A percentile compares a stretch with the other conserved stretches of the same genome.
Conservation (phyloP, 2,888 invertebrate genomes). For the Fissipunctia ypsillon region DNA sequence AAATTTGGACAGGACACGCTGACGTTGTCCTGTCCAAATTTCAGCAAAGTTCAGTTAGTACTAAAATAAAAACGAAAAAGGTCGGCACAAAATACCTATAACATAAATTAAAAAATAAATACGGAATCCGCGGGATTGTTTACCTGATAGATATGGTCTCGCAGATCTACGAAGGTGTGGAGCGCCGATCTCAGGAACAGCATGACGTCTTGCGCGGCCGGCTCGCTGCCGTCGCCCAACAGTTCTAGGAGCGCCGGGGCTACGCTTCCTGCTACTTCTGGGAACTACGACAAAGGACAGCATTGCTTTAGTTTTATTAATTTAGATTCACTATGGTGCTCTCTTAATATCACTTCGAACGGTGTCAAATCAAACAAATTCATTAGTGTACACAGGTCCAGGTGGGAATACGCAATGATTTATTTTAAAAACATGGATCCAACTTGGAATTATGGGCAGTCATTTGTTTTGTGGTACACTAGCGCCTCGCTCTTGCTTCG, state of each 20-base stretch:
- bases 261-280: constrained; percentile 97
- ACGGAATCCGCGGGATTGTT: neutral
- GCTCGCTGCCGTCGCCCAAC: constrained; percentile 96
- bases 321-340: neutral
- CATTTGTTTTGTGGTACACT: too few species aligned
- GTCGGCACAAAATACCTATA: too few species aligned
- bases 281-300: constrained; percentile 91
- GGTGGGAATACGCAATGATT: too few species aligned
- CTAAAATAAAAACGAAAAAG: too few species aligned
- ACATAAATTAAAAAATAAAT: too few species aligned
- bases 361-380: neutral
- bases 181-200: constrained; percentile 99
- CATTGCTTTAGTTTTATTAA: neutral
- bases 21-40: too few species aligned
- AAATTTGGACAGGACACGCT: too few species aligned
- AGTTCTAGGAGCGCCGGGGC: constrained; percentile 99
- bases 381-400: too few species aligned
- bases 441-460: too few species aligned
- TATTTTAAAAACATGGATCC: too few species aligned
- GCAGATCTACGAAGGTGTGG: constrained; percentile 96
- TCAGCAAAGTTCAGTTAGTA: too few species aligned
- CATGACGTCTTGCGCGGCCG: constrained; percentile 98
- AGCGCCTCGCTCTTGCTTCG: too few species aligned
- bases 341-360: neutral
- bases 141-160: constrained; percentile 95